Base-by-base conservation (phyloP, 1,140 invertebrate genomes). In the Nomia melanderi region DNA sequence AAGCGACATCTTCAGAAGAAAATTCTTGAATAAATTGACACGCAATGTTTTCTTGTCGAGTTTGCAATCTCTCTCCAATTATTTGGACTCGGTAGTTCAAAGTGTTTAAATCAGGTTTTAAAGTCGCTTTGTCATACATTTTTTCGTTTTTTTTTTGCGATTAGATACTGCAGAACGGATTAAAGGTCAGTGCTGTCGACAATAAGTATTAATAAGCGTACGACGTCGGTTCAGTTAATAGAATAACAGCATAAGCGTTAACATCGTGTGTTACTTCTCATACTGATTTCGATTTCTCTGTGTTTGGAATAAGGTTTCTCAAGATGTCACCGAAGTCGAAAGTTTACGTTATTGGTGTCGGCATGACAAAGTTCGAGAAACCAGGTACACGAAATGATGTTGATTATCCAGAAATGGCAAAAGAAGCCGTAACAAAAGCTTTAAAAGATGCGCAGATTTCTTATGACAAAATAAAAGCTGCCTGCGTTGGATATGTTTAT, bases 281-380 rank as follows among this genome's bases (percentile, higher is more conserved):
- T 17, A n/a, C 0, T 11, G 54, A 71, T 60, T 77, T 27, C 2
- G 5, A 0, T 25, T 39, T 71, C 20, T 9, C 36, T 39, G 6
- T 4, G 5, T 39, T 62, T 59, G 12, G 14, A 11, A 6, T 27
- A 12, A 54, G 4, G 11, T 31, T 11, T 12, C 1, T 25, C 70
- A 92, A 88, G 79, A 94, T 93, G 93, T 89, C 88, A 8, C 70
- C 62, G 9, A 93, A 89, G 78, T 85, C 79, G 57, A 92, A 94
- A 91, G 97, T 99, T 33, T 99, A 95, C 92, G 97, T 99, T 70
- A 94, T 99, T 82, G 98, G 98, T 77, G 98, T 99, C 82, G 98
- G 98, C 70, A 99, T 99, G 98, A 99, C 98, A 29, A 99, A 97
- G 93, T 98, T 98, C 93, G 95, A 96, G 82, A 99, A 99, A 91